Conservation (phyloP, 2,113 vertebrate species). For the Chaetops frenatus region DNA sequence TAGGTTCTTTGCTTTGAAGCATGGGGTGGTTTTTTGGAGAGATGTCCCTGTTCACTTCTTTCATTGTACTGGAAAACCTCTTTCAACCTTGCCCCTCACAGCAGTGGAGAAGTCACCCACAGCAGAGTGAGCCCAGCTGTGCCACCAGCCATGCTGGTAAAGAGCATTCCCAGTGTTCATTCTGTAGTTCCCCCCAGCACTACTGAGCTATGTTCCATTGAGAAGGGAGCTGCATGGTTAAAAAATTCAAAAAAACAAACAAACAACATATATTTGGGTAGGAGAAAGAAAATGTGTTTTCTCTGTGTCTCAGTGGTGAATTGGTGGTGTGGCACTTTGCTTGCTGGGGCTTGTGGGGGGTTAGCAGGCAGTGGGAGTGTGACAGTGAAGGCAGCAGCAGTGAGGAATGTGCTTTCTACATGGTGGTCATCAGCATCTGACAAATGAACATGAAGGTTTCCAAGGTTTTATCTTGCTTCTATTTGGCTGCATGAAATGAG, state of each 20-base stretch:
- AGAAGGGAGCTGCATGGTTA: neutral
- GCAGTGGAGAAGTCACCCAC: neutral
- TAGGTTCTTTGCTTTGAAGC: neutral
- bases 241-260: neutral
- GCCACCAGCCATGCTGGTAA: fast-evolving
- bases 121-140: neutral
- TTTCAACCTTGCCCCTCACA: neutral
- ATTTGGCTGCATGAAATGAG: neutral
- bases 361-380: neutral
- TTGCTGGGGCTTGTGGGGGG: neutral
- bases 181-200: neutral
- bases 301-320: neutral
- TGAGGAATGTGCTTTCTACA: neutral
- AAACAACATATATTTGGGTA: too few species aligned
- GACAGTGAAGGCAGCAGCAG: neutral
- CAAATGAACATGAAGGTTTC: neutral
- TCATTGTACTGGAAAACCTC: neutral
- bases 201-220: fast-evolving
- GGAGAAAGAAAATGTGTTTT: neutral
- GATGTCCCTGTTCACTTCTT: neutral
- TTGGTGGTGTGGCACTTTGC: neutral
- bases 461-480: neutral
- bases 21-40: fast-evolving
- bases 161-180: neutral
- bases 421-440: neutral